phyloP scores from a whole-genome alignment of 2,888 invertebrate species.

The Drosophila nigritarsus region DNA sequence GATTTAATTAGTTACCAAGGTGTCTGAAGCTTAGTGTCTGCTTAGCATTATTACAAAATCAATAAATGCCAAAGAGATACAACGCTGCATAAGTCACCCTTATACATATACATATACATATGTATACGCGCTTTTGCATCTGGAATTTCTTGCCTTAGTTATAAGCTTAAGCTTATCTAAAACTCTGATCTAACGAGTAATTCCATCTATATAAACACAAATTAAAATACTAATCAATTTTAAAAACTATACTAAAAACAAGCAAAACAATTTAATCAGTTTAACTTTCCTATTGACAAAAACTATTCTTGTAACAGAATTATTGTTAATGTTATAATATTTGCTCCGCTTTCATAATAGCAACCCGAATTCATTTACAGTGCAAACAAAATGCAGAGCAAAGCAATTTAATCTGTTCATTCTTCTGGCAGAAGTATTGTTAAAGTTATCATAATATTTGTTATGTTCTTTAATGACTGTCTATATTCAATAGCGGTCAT shows the following conservation, averaged over 20 bases:
- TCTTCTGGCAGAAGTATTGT: not conserved
- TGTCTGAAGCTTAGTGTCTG: constrained; percentile 8
- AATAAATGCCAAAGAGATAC: constrained; percentile 25
- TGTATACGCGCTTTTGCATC: not conserved
- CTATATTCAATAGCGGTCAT: too few relatives aligned
- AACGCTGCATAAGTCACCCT: not conserved
- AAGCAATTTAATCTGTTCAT: not conserved
- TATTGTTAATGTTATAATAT: not conserved
- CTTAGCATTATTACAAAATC: constrained; percentile 24
- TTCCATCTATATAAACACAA: not conserved
- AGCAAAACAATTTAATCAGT: not conserved
- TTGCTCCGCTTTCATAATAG: not conserved
- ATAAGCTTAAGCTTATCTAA: not conserved
- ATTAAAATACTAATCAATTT: constrained; percentile 12
- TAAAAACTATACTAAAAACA: constrained; percentile 4
- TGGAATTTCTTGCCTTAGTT: constrained; percentile 11
- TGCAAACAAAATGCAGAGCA: not conserved
- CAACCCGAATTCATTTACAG: not conserved
- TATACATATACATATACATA: not conserved
- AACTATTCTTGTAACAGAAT: not conserved
- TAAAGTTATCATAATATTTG: not conserved
- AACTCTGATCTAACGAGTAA: not conserved
- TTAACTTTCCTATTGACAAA: not conserved
- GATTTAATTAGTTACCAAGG: constrained; percentile 57
- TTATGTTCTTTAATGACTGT: not conserved